A percentile compares a stretch with the other conserved stretches of the same genome.
Conservation (phyloP, 2,797 vertebrate species). For the Neopelma chrysocephalum region DNA sequence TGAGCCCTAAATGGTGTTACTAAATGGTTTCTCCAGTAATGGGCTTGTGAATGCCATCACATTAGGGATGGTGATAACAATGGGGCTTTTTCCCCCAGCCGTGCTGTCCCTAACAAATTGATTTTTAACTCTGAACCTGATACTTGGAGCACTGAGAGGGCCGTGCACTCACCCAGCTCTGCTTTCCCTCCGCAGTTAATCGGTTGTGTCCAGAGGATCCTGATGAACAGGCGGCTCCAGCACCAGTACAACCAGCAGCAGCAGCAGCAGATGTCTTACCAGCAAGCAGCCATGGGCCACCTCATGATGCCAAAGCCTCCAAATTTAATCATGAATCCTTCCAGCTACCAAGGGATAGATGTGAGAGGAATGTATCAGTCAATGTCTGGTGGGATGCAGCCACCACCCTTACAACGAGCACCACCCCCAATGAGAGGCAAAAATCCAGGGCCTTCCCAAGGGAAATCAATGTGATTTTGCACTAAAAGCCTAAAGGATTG, state of each 20-base stretch:
- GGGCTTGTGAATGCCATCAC: conserved; percentile 59
- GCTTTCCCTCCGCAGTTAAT: conserved; percentile 84
- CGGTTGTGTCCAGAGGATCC: conserved; percentile 94
- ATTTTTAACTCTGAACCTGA: conserved; percentile 62
- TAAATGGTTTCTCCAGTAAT: conserved; percentile 65
- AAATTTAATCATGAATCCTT: conserved; percentile 79
- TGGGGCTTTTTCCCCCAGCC: conserved; percentile 61
- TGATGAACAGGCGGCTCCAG: conserved; percentile 93
- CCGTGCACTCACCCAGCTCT: conserved; percentile 23
- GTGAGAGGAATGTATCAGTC: conserved; percentile 95
- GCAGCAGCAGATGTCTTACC: conserved; percentile 88
- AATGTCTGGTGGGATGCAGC: conserved; percentile 79
- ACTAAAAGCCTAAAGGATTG: conserved; percentile 80
- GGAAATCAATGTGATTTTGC: conserved; percentile 89
- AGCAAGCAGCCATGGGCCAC: conserved; percentile 88
- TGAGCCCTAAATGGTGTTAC: conserved; percentile 52
- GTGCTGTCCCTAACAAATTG: conserved; percentile 54
- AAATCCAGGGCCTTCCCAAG: conserved; percentile 93
- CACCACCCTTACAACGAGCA: conserved; percentile 84
- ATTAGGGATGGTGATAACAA: conserved; percentile 73
- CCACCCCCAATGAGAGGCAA: conserved; percentile 87
- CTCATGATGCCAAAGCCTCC: conserved; percentile 87
- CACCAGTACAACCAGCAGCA: conserved; percentile 88
- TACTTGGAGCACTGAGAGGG: not conserved
- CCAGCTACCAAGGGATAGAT: conserved; percentile 87